These are phyloP conservation scores for Macrophya alboannulata DNA, from an alignment of 2,888 invertebrate species.

Conservation along the genomic window DNA sequence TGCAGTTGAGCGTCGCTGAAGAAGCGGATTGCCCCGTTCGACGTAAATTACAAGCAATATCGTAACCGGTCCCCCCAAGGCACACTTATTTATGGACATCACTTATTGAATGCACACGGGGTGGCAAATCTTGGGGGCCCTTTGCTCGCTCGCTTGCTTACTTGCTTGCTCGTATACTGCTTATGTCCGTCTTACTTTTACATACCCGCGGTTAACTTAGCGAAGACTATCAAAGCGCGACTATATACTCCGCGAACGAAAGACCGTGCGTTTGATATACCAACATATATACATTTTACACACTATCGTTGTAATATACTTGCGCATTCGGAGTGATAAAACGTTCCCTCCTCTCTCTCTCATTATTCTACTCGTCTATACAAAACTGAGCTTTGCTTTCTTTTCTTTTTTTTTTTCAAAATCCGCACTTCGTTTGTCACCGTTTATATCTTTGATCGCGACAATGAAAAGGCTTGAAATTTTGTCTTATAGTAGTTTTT, in stretches of 20 bases:
- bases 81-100: slow-evolving; percentile 70
- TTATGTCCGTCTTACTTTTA: slow-evolving; percentile 10
- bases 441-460: no score
- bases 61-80: slow-evolving; percentile 68
- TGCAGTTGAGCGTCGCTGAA: slow-evolving; percentile 23
- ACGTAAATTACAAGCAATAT: slow-evolving; percentile 72
- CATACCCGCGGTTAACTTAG: slow-evolving; percentile 8
- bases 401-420: background rate
- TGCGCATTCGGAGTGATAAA: background rate
- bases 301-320: background rate
- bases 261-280: background rate
- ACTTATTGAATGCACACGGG: slow-evolving; percentile 69
- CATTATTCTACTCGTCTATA: no score
- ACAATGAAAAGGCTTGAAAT: background rate
- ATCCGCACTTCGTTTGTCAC: background rate
- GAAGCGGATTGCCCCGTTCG: slow-evolving; percentile 61
- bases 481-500: no score
- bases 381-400: background rate
- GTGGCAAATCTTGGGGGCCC: slow-evolving; percentile 5
- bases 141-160: background rate
- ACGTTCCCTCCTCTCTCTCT: background rate
- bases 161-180: background rate
- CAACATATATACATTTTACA: background rate
- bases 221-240: background rate
- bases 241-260: background rate